Evolutionary conservation across 2,113 vertebrate species (phyloP).

Genomic region (Myxocyprinus asiaticus): DNA sequence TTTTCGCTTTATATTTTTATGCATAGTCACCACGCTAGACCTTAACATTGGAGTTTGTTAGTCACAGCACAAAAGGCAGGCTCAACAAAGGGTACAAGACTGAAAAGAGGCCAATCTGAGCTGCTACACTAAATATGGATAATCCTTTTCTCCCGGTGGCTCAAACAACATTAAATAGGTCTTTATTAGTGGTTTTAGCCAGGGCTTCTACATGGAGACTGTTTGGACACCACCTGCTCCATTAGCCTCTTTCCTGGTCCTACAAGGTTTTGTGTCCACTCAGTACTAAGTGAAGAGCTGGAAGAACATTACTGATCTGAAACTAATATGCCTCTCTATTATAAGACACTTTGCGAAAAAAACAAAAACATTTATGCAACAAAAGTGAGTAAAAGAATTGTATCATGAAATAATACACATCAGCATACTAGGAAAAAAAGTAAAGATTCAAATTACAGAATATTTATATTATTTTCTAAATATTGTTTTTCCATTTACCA

Average conservation of each 20-base stretch:
- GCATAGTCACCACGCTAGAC: slow-evolving; percentile 49
- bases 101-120: slow-evolving; percentile 52
- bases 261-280: slow-evolving; percentile 9
- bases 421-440: no score
- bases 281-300: slow-evolving; percentile 8
- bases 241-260: slow-evolving; percentile 47
- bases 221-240: slow-evolving; percentile 58
- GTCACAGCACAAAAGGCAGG: slow-evolving; percentile 44
- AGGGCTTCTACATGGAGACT: slow-evolving; percentile 30
- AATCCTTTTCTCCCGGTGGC: slow-evolving; percentile 51
- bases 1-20: slow-evolving; percentile 59
- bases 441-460: no score
- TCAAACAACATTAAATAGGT: slow-evolving; percentile 63
- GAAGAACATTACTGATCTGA: slow-evolving; percentile 47
- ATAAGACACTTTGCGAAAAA: not conserved
- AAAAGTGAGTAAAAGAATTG: no score
- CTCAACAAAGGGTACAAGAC: slow-evolving; percentile 48
- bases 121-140: slow-evolving; percentile 63
- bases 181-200: slow-evolving; percentile 59
- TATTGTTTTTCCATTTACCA: no score
- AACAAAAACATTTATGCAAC: not conserved
- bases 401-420: no score
- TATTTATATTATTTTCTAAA: no score
- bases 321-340: slow-evolving; percentile 35
- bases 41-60: slow-evolving; percentile 64